phyloP scores from a whole-genome alignment of 2,113 vertebrate species.

The Porphyrio hochstetteri region DNA sequence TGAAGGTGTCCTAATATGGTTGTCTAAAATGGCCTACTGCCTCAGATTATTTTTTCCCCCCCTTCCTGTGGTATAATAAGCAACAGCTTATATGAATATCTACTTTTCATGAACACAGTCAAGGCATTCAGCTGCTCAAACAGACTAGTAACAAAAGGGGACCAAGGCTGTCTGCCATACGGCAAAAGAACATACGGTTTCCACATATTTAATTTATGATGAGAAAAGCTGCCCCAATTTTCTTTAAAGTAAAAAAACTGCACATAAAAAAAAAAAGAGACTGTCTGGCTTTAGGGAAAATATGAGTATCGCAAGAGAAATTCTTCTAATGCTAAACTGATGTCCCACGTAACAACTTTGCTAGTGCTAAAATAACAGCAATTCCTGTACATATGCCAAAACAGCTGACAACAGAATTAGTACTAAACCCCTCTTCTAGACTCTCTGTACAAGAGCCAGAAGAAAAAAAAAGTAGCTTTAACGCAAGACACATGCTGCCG shows the following conservation, averaged over 20 bases:
- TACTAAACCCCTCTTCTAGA: background rate
- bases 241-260: background rate
- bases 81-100: background rate
- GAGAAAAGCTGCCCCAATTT: background rate
- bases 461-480: background rate
- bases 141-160: background rate
- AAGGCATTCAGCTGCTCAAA: background rate
- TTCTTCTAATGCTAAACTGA: background rate
- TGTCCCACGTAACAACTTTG: background rate
- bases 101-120: background rate
- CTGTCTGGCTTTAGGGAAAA: background rate
- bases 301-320: background rate
- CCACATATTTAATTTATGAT: background rate
- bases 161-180: background rate
- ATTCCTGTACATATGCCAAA: background rate
- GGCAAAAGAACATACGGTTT: background rate
- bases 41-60: background rate
- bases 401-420: background rate
- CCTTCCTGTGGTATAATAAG: background rate
- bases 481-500: background rate
- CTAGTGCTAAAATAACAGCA: background rate
- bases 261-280: background rate
- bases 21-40: background rate
- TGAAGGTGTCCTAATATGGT: background rate
- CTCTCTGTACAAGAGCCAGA: background rate